Evolutionary conservation across 2,113 vertebrate species (phyloP).

Genomic region (Pongo abelii): DNA sequence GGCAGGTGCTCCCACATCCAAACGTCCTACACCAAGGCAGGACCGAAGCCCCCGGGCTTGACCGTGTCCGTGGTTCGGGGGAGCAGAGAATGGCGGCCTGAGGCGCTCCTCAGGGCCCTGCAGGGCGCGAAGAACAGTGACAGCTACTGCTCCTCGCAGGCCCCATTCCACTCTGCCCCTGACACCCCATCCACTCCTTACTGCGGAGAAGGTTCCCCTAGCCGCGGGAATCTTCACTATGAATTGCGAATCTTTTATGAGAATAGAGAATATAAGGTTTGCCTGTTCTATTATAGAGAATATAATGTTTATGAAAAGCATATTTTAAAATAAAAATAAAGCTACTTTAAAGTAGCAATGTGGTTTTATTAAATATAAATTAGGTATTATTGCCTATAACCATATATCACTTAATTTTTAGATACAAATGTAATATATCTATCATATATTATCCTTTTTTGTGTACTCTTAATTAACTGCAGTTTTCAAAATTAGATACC

Average conservation of each 20-base stretch:
- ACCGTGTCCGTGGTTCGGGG: accelerated
- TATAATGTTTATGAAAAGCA: not conserved
- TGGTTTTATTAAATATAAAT: not conserved
- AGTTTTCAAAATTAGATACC: not conserved
- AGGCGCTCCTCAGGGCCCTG: not conserved
- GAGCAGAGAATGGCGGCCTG: not conserved
- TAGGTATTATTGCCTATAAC: not conserved
- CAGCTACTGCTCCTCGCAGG: no score
- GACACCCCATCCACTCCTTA: no score
- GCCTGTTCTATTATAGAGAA: not conserved
- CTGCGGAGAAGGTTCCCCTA: no score
- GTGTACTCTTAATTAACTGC: not conserved
- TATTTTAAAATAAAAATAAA: conserved; percentile 54
- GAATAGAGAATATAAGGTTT: not conserved
- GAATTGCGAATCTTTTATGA: not conserved
- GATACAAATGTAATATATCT: not conserved
- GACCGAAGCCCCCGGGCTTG: not conserved
- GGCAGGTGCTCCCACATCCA: not conserved
- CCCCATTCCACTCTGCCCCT: no score
- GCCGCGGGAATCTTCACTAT: not conserved
- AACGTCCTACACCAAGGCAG: not conserved
- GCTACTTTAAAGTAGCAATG: not conserved
- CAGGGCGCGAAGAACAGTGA: no score
- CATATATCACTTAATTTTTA: not conserved
- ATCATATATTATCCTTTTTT: not conserved